Conservation (phyloP, 2,888 invertebrate species). For the Stenurella melanura region DNA sequence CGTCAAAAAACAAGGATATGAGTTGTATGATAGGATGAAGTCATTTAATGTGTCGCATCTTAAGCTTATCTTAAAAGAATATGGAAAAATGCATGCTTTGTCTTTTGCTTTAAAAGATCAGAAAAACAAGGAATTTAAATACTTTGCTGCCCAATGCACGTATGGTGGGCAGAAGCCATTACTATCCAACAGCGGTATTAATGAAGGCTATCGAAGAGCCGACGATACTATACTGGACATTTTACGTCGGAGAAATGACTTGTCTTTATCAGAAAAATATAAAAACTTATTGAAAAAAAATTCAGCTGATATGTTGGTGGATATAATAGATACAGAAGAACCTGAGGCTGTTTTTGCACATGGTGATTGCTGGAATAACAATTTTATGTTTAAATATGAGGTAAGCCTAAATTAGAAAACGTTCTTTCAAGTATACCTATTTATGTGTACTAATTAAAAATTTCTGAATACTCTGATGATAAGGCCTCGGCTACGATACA, state of each 20-base stretch:
- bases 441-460: no score
- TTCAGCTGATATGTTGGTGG: conserved; percentile 21
- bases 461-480: no score
- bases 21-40: conserved; percentile 46
- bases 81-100: conserved; percentile 54
- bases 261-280: conserved; percentile 38
- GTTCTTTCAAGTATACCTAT: no score
- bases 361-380: conserved; percentile 56
- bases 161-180: neutral
- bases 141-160: neutral
- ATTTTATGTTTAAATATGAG: conserved; percentile 56
- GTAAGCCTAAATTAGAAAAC: conserved; percentile 31
- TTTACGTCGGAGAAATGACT: conserved; percentile 27
- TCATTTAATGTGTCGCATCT: conserved; percentile 52
- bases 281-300: conserved; percentile 36
- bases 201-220: no score
- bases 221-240: conserved; percentile 16
- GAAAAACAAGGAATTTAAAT: conserved; percentile 38
- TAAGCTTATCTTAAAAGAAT: conserved; percentile 45
- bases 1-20: conserved; percentile 49
- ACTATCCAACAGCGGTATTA: neutral
- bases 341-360: conserved; percentile 50
- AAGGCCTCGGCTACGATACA: no score
- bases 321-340: conserved; percentile 33
- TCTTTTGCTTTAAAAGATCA: conserved; percentile 54